Percentiles rank a stretch among this genome's conserved stretches.
These are phyloP conservation scores for Drosophila suzukii DNA, from an alignment of 1,140 invertebrate species.

Conservation along the genomic window DNA sequence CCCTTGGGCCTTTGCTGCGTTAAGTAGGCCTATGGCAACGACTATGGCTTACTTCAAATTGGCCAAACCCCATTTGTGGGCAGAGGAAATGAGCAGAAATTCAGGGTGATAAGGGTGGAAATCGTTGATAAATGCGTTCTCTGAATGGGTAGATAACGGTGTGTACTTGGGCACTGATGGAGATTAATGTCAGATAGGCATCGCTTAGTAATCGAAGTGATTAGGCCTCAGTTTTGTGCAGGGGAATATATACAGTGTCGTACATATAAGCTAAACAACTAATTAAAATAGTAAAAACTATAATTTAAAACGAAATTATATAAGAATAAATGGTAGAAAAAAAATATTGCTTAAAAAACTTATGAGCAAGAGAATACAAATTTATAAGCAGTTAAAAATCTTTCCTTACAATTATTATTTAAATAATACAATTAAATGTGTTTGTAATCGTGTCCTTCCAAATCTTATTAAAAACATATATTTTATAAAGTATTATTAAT, in stretches of 20 bases:
- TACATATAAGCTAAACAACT: not conserved
- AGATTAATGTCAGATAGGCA: constrained; percentile 3
- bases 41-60: constrained; percentile 36
- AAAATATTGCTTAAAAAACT: too few relatives aligned
- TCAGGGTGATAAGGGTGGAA: constrained; percentile 11
- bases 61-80: constrained; percentile 22
- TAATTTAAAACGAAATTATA: not conserved
- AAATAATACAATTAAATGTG: too few relatives aligned
- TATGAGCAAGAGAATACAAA: not conserved
- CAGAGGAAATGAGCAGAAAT: constrained; percentile 14
- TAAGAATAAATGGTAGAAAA: not conserved
- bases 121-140: constrained; percentile 12
- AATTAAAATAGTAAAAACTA: not conserved
- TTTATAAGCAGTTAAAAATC: not conserved
- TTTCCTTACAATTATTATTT: too few relatives aligned
- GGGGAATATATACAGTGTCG: not conserved
- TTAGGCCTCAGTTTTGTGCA: not conserved
- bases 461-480: too few relatives aligned
- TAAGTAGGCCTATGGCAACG: constrained; percentile 61
- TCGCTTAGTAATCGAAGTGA: not conserved
- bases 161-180: not conserved
- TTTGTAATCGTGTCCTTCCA: too few relatives aligned
- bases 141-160: constrained; percentile 7
- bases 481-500: not conserved
- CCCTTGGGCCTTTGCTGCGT: constrained; percentile 59